Percentiles rank a stretch among this genome's conserved stretches.
Conservation (phyloP, 30 jellyfish, hydroid and myxozoan genomes). For the Hydra vulgaris region DNA sequence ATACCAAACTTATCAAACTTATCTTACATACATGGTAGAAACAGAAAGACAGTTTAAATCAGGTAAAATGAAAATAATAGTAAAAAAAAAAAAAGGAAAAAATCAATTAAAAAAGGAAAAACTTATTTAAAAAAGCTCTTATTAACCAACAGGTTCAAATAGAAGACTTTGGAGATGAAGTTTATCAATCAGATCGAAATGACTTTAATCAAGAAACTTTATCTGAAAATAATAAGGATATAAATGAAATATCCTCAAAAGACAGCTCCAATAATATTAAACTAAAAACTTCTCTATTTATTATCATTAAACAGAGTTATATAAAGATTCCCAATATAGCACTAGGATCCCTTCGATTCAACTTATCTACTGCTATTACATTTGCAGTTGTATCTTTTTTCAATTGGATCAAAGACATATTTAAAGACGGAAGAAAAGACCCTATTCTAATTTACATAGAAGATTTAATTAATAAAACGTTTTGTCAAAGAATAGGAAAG, state of each 20-base stretch:
- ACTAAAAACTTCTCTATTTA: neutral
- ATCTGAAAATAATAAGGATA: neutral
- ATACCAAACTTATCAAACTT: neutral
- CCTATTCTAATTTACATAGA: neutral
- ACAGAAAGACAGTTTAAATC: neutral
- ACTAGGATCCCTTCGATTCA: neutral
- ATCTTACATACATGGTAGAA: neutral
- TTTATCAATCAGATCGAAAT: neutral
- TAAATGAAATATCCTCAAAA: neutral
- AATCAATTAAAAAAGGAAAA: neutral
- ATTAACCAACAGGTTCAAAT: neutral
- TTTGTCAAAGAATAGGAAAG: neutral
- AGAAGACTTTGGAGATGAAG: neutral
- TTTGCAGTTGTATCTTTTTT: neutral
- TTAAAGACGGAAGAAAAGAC: neutral
- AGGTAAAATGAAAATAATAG: neutral
- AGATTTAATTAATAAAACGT: neutral
- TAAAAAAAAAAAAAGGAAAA: no score
- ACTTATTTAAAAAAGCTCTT: neutral
- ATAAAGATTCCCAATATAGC: neutral
- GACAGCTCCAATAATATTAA: neutral
- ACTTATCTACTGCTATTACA: neutral
- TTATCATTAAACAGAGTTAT: neutral
- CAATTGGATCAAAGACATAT: neutral
- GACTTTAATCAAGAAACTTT: neutral